Evolutionary conservation across 2,797 vertebrate genomes (phyloP), one percentile per base, ranked within the genome.

Genomic region (Anguilla pacifica): DNA sequence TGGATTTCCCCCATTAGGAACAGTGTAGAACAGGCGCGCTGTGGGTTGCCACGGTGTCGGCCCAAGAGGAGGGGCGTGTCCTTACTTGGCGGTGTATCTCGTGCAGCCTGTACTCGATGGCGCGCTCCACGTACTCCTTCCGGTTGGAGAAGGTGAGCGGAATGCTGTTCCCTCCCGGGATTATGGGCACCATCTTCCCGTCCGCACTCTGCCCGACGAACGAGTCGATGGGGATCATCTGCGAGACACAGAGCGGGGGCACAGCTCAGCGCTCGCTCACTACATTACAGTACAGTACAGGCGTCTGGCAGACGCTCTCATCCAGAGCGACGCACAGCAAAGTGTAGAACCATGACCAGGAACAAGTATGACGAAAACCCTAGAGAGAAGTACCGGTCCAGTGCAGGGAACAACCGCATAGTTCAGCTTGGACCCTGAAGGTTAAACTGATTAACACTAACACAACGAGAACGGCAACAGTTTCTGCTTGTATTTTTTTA

Each of bases 211-310:
- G 95, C 70, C 95, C 96, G 92, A 96, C 88, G 72, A 97, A 97
- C 0, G 96, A 96, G 92, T 96, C 96, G 90, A 97, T 91, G 25
- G 96, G 96, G 86, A 97, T 97, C 96, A 97, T 97, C 96, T 97
- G 89, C 0, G 81, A 85, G 83, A 35, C 53, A 43, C 28, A 83
- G 49, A 9, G 51, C 70, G 53, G 43, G 64, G 70, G 35, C 51
- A 85, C 19, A 6, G 1, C 67, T 25, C 13, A 49, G 19, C 1
- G 77, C n/a, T n/a, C n/a, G n/a, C n/a, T n/a, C n/a, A n/a, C n/a
- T n/a, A n/a, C n/a, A n/a, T n/a, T n/a, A n/a, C n/a, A n/a, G n/a
- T n/a, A n/a, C n/a, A n/a, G n/a, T n/a, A n/a, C n/a, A n/a, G n/a
- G n/a, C n/a, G n/a, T n/a, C n/a, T n/a, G n/a, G n/a, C n/a, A n/a